phyloP scores from a whole-genome alignment of 2,888 invertebrate species.

The Eupithecia insigniata region DNA sequence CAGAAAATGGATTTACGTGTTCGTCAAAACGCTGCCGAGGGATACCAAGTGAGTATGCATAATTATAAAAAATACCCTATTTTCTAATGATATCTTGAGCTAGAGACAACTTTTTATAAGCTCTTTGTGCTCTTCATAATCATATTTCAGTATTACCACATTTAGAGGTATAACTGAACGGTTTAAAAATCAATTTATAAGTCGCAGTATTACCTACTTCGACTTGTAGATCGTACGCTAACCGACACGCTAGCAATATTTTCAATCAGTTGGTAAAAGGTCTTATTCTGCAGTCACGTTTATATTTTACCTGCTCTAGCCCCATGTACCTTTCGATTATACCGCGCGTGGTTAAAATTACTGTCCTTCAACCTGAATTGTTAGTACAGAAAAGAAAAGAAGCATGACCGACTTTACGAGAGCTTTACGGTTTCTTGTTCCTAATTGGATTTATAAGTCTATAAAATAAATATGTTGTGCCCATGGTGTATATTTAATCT shows the following conservation, averaged over 20 bases:
- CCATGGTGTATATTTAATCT: not conserved
- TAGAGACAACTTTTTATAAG: not conserved
- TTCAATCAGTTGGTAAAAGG: not conserved
- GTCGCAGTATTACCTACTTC: not conserved
- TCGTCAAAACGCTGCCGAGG: conserved; percentile 86
- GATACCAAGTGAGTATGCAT: conserved; percentile 86
- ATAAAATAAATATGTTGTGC: not conserved
- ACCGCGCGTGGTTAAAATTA: not conserved
- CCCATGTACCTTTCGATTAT: not conserved
- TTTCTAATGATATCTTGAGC: not conserved
- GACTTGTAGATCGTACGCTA: not conserved
- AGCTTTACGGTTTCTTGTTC: not conserved
- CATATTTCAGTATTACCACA: not conserved
- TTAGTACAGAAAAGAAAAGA: not conserved
- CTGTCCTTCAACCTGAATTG: not conserved
- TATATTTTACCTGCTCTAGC: conserved; percentile 8
- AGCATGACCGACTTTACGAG: not conserved
- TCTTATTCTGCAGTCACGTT: not conserved
- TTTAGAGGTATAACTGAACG: not conserved
- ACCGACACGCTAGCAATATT: not conserved
- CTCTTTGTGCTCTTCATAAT: not conserved
- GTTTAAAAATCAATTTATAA: not conserved
- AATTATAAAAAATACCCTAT: not conserved
- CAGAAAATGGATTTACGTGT: conserved; percentile 84
- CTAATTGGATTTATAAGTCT: not conserved